Conservation (phyloP, 2,797 vertebrate species). For the Liparis tanakae region DNA sequence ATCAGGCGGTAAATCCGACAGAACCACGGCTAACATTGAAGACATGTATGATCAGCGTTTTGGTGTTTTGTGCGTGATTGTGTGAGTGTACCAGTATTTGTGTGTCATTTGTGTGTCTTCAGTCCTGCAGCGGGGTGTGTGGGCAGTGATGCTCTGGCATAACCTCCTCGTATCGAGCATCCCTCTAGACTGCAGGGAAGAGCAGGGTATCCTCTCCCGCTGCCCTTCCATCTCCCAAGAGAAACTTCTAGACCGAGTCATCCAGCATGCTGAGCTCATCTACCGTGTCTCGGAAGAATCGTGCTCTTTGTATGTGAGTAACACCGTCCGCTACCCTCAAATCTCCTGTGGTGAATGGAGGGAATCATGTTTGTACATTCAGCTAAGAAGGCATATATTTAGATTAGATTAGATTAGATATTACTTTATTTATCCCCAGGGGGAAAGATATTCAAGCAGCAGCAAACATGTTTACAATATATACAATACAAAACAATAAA, state of each 20-base stretch:
- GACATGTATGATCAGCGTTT: background rate
- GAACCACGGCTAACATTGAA: background rate
- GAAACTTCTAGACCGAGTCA: conserved; percentile 83
- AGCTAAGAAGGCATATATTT: background rate
- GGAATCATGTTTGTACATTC: background rate
- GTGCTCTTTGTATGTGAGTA: conserved; percentile 82
- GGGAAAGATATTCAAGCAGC: too few relatives aligned
- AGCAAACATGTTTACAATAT: too few relatives aligned
- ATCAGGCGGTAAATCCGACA: background rate
- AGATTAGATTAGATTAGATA: background rate
- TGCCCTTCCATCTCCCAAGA: conserved; percentile 82
- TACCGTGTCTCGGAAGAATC: conserved; percentile 82
- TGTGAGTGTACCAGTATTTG: background rate
- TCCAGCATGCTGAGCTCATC: conserved; percentile 84
- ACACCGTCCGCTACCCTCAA: background rate
- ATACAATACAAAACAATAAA: too few relatives aligned
- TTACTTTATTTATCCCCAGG: too few relatives aligned
- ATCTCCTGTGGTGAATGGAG: background rate
- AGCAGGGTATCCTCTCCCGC: conserved; percentile 55
- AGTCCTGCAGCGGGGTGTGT: conserved; percentile 65
- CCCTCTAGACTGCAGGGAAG: conserved; percentile 77
- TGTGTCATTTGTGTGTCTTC: conserved; percentile 13
- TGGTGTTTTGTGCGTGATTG: background rate
- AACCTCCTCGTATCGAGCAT: conserved; percentile 46
- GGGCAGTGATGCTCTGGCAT: conserved; percentile 66